Conservation (phyloP, 2,888 invertebrate species). For the Sphaerophoria rueppellii region DNA sequence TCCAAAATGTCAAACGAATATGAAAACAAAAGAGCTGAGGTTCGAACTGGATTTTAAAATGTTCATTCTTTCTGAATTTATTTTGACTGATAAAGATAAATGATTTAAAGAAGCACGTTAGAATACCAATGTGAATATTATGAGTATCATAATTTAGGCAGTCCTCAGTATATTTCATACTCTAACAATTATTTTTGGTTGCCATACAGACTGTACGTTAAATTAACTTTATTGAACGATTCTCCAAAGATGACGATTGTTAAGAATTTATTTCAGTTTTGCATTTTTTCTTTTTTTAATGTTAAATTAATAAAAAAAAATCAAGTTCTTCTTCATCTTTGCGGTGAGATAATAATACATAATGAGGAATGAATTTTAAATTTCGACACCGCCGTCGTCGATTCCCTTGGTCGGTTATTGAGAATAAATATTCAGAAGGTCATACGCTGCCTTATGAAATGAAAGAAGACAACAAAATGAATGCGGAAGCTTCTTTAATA, state of each 20-base stretch:
- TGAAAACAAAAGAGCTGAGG: conserved; percentile 20
- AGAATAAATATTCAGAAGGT: conserved; percentile 30
- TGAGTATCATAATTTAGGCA: background rate
- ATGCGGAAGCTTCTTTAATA: conserved; percentile 16
- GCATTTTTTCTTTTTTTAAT: background rate
- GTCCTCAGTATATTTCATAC: background rate
- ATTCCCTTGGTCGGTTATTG: background rate
- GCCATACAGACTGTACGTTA: background rate
- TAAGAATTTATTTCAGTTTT: conserved; percentile 18
- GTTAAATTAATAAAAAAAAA: background rate
- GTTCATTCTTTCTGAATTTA: background rate
- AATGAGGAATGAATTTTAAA: conserved; percentile 40
- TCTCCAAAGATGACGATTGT: background rate
- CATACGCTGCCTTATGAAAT: background rate
- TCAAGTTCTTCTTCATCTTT: conserved; percentile 28
- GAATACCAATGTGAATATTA: background rate
- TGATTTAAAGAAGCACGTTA: background rate
- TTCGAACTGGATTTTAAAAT: background rate
- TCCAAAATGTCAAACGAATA: background rate
- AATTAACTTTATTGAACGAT: background rate
- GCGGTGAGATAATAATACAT: conserved; percentile 4
- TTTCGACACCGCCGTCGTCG: background rate
- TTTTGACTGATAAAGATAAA: no score
- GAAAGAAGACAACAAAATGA: background rate
- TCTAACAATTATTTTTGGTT: background rate